Evolutionary conservation across 2,113 vertebrate genomes (phyloP), one percentile per base, ranked within the genome.

Genomic region (Mesembrinibis cayennensis): DNA sequence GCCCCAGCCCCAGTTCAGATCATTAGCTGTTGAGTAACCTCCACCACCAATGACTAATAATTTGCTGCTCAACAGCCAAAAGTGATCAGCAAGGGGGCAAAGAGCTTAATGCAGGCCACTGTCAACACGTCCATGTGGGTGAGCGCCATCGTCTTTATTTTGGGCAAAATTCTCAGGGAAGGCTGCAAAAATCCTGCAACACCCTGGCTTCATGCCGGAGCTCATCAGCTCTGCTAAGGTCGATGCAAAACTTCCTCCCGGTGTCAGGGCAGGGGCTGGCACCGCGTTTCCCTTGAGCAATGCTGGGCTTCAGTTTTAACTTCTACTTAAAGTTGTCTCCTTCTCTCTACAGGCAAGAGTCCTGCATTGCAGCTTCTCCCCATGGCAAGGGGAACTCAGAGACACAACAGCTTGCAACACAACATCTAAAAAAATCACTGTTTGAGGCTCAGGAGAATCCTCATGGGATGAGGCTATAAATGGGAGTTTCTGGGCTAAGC

Each of bases 11-110:
- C 86, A 21, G 45, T 23, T 95, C 92, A 79, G 81, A 93, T 96
- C 96, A 95, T 95, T 97, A 97, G 93, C 80, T 84, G 87, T 82
- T 5, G 56, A 84, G 65, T 9, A 83, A 34, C 52, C 5, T 17
- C 72, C 79, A 56, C 63, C 18, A 4, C 42, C 3, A 1, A 30
- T 29, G 52, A 91, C 90, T 92, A 97, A 97, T 93, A 86, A 2
- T 95, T 97, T 96, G 71, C 71, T 19, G 62, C 29, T 11, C 53
- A 55, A 11, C 89, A 76, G 83, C 83, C 73, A 79, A 67, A 92
- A 97, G 87, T 13, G 27, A 92, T 88, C 94, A 93, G 86, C 80
- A 77, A 82, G 13, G 26, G 87, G 87, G 49, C 82, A 94, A 79
- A 91, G 71, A 90, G 45, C 67, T 91, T 66, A 32, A 34, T 2